Evolutionary conservation across 1,140 invertebrate genomes (phyloP).

Genomic region (Zaprionus tsacasi): DNA sequence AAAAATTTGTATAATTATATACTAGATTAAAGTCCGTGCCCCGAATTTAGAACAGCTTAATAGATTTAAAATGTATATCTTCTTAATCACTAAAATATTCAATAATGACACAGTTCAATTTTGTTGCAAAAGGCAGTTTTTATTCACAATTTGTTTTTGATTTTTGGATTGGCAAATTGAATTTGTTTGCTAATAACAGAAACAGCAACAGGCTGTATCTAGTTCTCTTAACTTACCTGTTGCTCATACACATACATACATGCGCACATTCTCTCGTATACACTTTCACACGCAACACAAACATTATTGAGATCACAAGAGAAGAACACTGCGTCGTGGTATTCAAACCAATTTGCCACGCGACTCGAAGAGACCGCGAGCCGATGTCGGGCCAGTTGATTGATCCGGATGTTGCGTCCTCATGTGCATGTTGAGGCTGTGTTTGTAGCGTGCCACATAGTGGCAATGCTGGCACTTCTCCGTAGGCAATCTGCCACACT

Average conservation of each 20-base stretch:
- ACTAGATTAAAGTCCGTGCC: constrained; percentile 49
- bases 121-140: constrained; percentile 74
- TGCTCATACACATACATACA: not conserved
- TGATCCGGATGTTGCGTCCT: constrained; percentile 77
- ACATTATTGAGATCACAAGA: constrained; percentile 26
- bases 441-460: constrained; percentile 86
- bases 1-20: constrained; percentile 16
- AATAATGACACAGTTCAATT: constrained; percentile 81
- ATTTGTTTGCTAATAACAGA: constrained; percentile 13
- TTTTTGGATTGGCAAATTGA: constrained; percentile 13
- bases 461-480: constrained; percentile 86
- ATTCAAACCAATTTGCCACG: constrained; percentile 31
- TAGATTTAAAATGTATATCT: constrained; percentile 12
- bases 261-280: not conserved
- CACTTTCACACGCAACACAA: constrained; percentile 2
- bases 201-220: constrained; percentile 12
- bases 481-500: constrained; percentile 86
- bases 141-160: constrained; percentile 56
- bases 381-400: not conserved
- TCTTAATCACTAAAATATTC: constrained; percentile 68
- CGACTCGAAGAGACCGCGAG: constrained; percentile 39
- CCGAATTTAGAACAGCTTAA: constrained; percentile 30
- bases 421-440: constrained; percentile 85
- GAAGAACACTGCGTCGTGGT: not conserved
- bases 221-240: constrained; percentile 58